Evolutionary conservation across 1,140 invertebrate species (phyloP).

Genomic region (Drosophila watanabei): DNA sequence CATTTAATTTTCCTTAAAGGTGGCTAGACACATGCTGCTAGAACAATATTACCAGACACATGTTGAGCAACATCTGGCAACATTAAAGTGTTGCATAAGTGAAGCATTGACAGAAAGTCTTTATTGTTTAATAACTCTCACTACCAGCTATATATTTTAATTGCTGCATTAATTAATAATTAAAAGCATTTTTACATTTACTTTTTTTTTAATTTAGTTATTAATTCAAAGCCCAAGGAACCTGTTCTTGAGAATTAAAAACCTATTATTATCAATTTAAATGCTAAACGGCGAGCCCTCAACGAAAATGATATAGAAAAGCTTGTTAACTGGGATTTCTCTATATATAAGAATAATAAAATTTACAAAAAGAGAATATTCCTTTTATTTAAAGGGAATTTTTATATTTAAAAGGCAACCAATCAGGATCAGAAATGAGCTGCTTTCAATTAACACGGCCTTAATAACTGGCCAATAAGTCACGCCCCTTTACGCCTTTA

Average conservation of each 20-base stretch:
- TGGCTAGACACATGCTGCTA: background rate
- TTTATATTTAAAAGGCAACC: background rate
- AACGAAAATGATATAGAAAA: background rate
- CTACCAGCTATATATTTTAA: background rate
- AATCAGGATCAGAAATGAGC: background rate
- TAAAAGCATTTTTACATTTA: background rate
- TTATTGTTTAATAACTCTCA: background rate
- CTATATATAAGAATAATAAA: background rate
- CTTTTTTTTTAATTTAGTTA: background rate
- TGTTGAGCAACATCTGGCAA: background rate
- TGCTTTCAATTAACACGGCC: conserved; percentile 35
- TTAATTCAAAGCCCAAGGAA: background rate
- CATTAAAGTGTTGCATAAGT: background rate
- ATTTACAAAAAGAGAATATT: too few species aligned
- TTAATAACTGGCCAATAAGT: conserved; percentile 38
- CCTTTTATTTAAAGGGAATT: too few species aligned
- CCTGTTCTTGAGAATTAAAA: conserved; percentile 1
- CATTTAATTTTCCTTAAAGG: background rate
- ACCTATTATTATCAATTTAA: conserved; percentile 9
- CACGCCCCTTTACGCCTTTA: background rate
- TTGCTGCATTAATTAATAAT: background rate
- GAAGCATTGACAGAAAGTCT: background rate
- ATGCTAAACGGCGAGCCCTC: background rate
- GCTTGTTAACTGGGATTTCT: background rate
- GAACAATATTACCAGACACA: background rate